Base-by-base conservation (phyloP, 2,888 invertebrate species). In the Drosophila monieri region DNA sequence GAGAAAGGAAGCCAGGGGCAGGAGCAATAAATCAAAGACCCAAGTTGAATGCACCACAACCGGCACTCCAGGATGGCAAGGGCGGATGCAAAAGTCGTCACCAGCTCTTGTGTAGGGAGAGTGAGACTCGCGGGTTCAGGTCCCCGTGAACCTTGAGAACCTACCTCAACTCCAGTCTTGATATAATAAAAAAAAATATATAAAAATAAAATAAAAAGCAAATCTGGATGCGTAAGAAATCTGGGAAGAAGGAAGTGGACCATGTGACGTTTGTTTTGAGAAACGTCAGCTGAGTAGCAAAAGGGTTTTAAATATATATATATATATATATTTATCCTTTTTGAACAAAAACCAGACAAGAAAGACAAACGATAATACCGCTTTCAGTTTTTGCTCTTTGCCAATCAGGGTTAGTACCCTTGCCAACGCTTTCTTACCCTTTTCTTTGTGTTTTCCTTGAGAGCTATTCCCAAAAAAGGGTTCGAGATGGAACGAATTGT, bases 1-100 rank as follows among this genome's bases (percentile, higher is more conserved):
- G 49, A 47, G 51, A 59, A 56, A 62, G 44, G 48, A 72, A 59
- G 61, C 64, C 62, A 58, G 46, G 61, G 72, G 61, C 73, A 68
- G 67, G 69, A 81, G 67, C 81, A 85, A 87, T 87, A 88, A 87
- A 87, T 87, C 88, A 87, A 81, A 88, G 80, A 76, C 69, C 77
- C 76, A 87, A 85, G 84, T 84, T 84, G 84, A 84, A 84, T 85
- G 84, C 78, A 85, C 84, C 85, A 43, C 39, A 61, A 27, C n/a
- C 46, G 46, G 59, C 41, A 39, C 18, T 30, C 44, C 53, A 14
- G 35, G n/a, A 35, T 35, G 64, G 65, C 37, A 64, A 76, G 52
- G 65, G 59, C 87, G 88, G 86, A 86, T 87, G 88, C 87, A 77
- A 77, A 87, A 81, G 78, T 80, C 86, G 85, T 73, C 78, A 75